These are phyloP conservation scores for Cosmopolites sordidus DNA, from an alignment of 2,888 invertebrate species.

Conservation along the genomic window DNA sequence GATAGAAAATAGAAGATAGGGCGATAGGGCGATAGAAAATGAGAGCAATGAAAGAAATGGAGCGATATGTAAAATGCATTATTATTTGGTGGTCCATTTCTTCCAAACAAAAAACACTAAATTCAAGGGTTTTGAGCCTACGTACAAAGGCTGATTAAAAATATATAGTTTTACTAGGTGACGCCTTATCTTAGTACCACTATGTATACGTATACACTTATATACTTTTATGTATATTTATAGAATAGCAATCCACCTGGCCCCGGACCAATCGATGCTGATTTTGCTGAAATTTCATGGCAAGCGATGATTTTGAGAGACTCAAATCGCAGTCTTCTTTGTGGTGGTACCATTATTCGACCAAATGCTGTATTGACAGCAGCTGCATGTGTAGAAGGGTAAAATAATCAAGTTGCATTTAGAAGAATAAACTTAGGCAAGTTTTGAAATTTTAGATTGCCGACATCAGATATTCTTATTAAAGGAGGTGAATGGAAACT, in stretches of 20 bases:
- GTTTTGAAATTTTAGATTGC: slow-evolving; percentile 49
- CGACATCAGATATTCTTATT: slow-evolving; percentile 64
- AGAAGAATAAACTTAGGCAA: background rate
- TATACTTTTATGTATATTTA: background rate
- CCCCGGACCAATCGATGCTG: slow-evolving; percentile 54
- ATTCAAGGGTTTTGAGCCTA: no score
- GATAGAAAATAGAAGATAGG: no score
- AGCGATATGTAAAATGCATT: no score
- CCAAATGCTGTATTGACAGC: slow-evolving; percentile 71
- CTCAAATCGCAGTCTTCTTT: slow-evolving; percentile 67
- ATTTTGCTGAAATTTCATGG: slow-evolving; percentile 83
- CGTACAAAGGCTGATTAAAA: no score
- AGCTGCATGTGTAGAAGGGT: slow-evolving; percentile 80
- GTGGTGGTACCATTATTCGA: slow-evolving; percentile 75
- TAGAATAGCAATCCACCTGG: slow-evolving; percentile 54
- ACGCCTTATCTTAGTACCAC: no score
- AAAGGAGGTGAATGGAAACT: slow-evolving; percentile 83
- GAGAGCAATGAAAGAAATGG: no score
- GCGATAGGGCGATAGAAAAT: no score
- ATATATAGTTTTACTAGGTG: no score
- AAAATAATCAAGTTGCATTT: slow-evolving; percentile 21
- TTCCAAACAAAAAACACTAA: no score
- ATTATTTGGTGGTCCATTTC: no score
- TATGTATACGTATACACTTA: no score
- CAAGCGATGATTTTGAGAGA: slow-evolving; percentile 77